Conservation (phyloP, 2,113 vertebrate species). For the Prunella fulvescens region DNA sequence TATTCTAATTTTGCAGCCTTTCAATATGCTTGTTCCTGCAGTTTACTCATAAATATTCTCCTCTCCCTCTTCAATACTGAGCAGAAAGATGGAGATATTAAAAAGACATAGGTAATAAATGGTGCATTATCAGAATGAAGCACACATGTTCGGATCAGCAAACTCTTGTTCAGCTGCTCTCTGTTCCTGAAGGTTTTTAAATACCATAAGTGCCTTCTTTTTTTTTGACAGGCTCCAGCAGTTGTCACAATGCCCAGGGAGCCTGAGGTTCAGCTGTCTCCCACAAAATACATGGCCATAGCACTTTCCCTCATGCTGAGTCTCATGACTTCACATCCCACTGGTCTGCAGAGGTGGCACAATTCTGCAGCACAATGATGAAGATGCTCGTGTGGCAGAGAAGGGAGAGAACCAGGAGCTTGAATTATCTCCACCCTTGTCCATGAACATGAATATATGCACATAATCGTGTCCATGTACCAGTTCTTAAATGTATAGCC, state of each 20-base stretch:
- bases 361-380: neutral
- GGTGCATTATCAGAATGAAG: neutral
- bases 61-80: neutral
- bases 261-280: neutral
- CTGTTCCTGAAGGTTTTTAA: neutral
- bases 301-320: neutral
- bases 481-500: neutral
- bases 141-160: neutral
- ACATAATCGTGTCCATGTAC: neutral
- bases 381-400: neutral
- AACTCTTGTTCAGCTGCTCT: neutral
- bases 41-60: neutral
- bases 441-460: neutral
- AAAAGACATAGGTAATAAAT: neutral
- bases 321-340: neutral
- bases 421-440: neutral
- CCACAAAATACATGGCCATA: neutral
- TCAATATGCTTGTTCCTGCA: neutral
- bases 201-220: neutral
- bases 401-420: neutral
- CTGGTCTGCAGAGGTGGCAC: neutral
- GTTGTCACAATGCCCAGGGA: neutral
- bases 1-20: neutral
- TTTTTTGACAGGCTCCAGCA: neutral
- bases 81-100: neutral